Evolutionary conservation across 2,113 vertebrate genomes (phyloP).

Genomic region (Scytalopus superciliaris): DNA sequence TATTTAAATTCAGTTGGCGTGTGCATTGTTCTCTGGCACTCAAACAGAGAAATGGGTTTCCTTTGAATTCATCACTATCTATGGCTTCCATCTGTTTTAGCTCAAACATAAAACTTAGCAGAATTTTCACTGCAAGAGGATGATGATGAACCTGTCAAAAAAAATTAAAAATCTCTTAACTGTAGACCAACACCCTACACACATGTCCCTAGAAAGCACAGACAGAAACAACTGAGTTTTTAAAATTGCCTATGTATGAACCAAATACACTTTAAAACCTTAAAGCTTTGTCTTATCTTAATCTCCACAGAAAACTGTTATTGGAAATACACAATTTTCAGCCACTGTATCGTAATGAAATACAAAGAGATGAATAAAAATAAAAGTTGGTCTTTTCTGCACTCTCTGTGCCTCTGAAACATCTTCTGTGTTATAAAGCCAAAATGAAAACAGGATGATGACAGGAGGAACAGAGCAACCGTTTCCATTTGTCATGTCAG

Average conservation of each 20-base stretch:
- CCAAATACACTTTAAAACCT: neutral
- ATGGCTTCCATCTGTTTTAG: slow-evolving; percentile 47
- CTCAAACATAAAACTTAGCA: slow-evolving; percentile 12
- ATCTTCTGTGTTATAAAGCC: neutral
- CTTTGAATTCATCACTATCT: slow-evolving; percentile 46
- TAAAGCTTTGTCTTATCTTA: neutral
- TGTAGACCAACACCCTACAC: neutral
- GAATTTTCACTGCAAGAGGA: slow-evolving; percentile 8
- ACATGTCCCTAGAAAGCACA: neutral
- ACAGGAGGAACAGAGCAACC: neutral
- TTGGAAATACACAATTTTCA: neutral
- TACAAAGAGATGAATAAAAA: neutral
- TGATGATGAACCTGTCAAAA: neutral
- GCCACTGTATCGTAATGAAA: neutral
- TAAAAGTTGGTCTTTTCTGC: neutral
- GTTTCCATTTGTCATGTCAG: neutral
- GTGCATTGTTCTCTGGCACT: slow-evolving; percentile 33
- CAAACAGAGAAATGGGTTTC: neutral
- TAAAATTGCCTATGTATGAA: neutral
- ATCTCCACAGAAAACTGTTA: neutral
- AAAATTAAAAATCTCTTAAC: neutral
- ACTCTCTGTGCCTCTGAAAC: neutral
- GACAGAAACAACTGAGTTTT: neutral
- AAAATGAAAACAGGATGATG: neutral
- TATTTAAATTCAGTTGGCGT: slow-evolving; percentile 21